Evolutionary conservation across 2,113 vertebrate species (phyloP).

Genomic region (Hypocryptadius cinnamomeus): DNA sequence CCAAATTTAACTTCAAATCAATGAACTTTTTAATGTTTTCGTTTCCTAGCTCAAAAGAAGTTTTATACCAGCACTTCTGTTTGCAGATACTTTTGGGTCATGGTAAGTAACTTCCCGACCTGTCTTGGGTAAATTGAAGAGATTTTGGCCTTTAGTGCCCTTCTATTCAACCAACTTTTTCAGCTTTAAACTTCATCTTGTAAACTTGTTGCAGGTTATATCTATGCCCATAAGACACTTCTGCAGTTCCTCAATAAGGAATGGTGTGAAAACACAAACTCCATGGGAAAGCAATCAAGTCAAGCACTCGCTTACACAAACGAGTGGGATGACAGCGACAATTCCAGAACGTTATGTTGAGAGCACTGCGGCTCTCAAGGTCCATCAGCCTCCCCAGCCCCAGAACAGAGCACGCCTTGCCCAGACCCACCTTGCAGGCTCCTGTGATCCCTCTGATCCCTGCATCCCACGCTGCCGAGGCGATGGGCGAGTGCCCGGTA

Average conservation of each 20-base stretch:
- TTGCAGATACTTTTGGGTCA: background rate
- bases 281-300: background rate
- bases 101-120: background rate
- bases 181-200: background rate
- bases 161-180: background rate
- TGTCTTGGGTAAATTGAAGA: background rate
- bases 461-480: rapidly evolving
- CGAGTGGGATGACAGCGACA: rapidly evolving
- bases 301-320: background rate
- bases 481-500: background rate
- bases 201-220: background rate
- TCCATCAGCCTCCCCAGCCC: background rate
- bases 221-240: background rate
- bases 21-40: background rate
- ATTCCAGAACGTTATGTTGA: rapidly evolving
- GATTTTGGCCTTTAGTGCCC: background rate
- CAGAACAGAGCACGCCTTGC: background rate
- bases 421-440: background rate
- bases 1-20: background rate
- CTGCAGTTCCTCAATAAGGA: background rate
- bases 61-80: background rate
- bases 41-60: background rate
- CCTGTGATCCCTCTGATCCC: background rate
- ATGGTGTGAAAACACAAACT: rapidly evolving
- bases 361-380: rapidly evolving